phyloP scores from a whole-genome alignment of 2,888 invertebrate species.

The Temnothorax unifasciatus region DNA sequence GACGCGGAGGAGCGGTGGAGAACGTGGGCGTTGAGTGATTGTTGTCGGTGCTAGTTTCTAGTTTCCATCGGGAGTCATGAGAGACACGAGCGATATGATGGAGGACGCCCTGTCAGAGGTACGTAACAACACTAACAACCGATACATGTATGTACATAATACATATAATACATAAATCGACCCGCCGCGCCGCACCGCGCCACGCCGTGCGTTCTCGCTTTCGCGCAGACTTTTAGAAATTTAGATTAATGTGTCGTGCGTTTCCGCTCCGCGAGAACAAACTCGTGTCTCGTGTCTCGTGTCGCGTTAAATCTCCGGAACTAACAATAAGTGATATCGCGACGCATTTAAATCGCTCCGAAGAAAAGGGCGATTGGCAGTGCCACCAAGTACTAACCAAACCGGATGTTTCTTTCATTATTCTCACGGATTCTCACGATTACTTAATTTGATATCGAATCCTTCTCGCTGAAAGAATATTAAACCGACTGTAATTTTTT shows the following conservation, averaged over 20 bases:
- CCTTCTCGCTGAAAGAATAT: neutral
- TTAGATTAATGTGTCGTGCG: neutral
- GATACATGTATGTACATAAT: too few relatives aligned
- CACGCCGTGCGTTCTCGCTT: too few relatives aligned
- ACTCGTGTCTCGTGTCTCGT: neutral
- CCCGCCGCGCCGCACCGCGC: neutral
- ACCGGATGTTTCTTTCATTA: neutral
- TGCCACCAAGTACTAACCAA: neutral
- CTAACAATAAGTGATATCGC: neutral
- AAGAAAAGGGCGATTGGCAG: neutral
- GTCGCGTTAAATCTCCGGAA: neutral
- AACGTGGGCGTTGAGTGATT: constrained; percentile 78
- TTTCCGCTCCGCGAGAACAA: neutral
- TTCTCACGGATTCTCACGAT: neutral
- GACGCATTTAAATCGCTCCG: constrained; percentile 8
- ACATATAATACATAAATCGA: neutral
- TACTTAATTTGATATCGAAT: neutral
- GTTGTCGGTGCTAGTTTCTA: constrained; percentile 77
- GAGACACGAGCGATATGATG: constrained; percentile 83
- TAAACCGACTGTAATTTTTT: neutral
- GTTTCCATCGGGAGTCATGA: constrained; percentile 78
- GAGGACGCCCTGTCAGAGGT: constrained; percentile 84
- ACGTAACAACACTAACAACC: constrained; percentile 63
- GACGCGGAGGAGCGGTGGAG: constrained; percentile 53
- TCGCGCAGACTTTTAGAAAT: neutral